Percentiles rank a stretch among this genome's conserved stretches.
Evolutionary conservation across 2,797 vertebrate genomes (phyloP).

Genomic region (Syngnathus acus): DNA sequence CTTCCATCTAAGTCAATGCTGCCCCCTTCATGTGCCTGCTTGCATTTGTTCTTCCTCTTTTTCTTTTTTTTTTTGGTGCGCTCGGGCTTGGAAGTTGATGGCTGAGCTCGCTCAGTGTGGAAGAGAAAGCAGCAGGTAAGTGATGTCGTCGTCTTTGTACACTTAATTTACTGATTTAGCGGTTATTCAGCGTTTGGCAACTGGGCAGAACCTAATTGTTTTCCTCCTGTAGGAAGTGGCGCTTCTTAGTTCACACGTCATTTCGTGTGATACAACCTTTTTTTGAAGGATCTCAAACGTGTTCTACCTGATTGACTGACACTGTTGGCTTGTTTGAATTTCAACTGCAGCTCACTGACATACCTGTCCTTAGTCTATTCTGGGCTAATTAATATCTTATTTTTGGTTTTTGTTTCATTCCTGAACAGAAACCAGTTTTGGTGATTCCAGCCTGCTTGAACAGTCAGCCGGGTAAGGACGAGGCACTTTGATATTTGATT

Average conservation of each 20-base stretch:
- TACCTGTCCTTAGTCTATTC: no score
- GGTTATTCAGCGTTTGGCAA: not conserved
- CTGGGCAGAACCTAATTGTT: not conserved
- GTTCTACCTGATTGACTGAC: not conserved
- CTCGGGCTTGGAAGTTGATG: not conserved
- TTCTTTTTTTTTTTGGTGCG: not conserved
- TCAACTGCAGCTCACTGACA: not conserved
- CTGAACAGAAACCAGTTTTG: not conserved
- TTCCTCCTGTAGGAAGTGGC: not conserved
- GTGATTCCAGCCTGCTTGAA: not conserved
- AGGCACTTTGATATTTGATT: not conserved
- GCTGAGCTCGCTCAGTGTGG: not conserved
- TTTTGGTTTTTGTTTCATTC: not conserved
- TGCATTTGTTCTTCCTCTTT: not conserved
- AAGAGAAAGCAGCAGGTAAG: slow-evolving; percentile 1
- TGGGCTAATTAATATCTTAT: no score
- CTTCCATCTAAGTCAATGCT: not conserved
- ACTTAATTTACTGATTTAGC: not conserved
- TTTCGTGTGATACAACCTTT: not conserved
- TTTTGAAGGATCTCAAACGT: not conserved
- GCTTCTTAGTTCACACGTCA: not conserved
- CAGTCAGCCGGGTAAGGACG: not conserved
- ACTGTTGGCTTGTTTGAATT: not conserved
- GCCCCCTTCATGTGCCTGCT: slow-evolving; percentile 1
- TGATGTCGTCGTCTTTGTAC: not conserved